phyloP scores from a whole-genome alignment of 2,797 vertebrate genomes.

The Brachyrhaphis roseni region DNA sequence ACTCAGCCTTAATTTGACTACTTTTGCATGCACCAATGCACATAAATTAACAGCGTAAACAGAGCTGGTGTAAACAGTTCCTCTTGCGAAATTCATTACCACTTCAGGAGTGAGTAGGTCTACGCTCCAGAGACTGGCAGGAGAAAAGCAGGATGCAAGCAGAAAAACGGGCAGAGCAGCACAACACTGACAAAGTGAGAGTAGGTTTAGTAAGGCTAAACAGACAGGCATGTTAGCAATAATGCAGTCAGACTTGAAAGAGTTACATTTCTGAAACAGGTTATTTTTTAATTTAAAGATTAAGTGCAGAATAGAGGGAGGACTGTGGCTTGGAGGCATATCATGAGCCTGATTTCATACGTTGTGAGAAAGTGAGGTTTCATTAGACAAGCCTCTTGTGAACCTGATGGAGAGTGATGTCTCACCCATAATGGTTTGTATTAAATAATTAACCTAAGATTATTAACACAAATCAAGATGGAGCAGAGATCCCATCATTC shows the following conservation, averaged over 20 bases:
- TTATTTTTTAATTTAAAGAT: conserved; percentile 34
- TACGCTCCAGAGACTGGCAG: conserved; percentile 63
- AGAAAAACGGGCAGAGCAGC: conserved; percentile 56
- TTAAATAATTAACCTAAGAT: neutral
- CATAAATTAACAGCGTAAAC: conserved; percentile 74
- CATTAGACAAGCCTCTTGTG: neutral
- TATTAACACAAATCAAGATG: neutral
- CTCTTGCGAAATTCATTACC: conserved; percentile 74
- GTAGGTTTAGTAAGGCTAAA: conserved; percentile 82
- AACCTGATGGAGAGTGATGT: neutral
- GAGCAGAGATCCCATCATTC: neutral
- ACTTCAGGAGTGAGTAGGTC: conserved; percentile 65
- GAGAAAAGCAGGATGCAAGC: conserved; percentile 62
- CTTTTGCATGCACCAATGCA: conserved; percentile 66
- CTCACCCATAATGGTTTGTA: neutral
- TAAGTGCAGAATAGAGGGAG: conserved; percentile 19
- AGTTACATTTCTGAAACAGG: conserved; percentile 25
- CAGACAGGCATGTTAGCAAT: conserved; percentile 78
- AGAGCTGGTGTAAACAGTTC: conserved; percentile 66
- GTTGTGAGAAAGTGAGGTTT: too few species aligned
- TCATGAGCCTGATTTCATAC: neutral
- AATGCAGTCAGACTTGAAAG: conserved; percentile 48
- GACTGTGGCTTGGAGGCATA: conserved; percentile 23
- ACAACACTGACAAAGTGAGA: conserved; percentile 72
- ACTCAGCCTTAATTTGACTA: conserved; percentile 51